These are phyloP conservation scores for Caenorhabditis japonica DNA, from an alignment of 2,888 invertebrate species.

Conservation along the genomic window DNA sequence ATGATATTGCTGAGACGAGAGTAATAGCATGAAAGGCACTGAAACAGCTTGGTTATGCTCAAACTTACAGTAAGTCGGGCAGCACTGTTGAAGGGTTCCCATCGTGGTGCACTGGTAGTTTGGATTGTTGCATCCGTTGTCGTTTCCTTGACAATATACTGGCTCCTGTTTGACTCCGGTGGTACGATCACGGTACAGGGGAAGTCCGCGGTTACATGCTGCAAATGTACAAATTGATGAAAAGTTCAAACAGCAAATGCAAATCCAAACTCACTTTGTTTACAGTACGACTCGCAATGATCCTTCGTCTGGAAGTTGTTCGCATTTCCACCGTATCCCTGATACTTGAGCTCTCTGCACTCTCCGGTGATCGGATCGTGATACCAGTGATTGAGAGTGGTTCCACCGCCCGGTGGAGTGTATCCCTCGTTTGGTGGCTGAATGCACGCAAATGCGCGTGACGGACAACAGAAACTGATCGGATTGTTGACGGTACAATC, in stretches of 20 bases:
- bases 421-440: conserved; percentile 76
- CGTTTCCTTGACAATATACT: conserved; percentile 76
- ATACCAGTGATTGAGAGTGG: conserved; percentile 76
- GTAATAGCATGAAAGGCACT: too few relatives aligned
- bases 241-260: not conserved
- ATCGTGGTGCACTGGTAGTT: conserved; percentile 76
- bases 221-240: conserved; percentile 12
- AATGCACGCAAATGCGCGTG: conserved; percentile 76
- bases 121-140: conserved; percentile 76
- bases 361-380: conserved; percentile 75
- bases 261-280: conserved; percentile 74
- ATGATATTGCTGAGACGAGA: too few relatives aligned
- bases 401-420: conserved; percentile 76
- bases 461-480: conserved; percentile 77
- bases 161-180: conserved; percentile 77
- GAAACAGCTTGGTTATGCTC: not conserved
- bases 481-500: conserved; percentile 76
- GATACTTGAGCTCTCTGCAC: conserved; percentile 75
- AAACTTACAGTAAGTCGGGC: conserved; percentile 73
- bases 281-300: conserved; percentile 77
- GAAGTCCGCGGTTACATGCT: conserved; percentile 77
- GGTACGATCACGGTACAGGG: conserved; percentile 75
- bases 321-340: conserved; percentile 75
- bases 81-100: conserved; percentile 77
- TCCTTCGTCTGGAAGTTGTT: conserved; percentile 77